Base-by-base conservation (phyloP, 2,113 vertebrate species). In the Limnothrissa miodon region DNA sequence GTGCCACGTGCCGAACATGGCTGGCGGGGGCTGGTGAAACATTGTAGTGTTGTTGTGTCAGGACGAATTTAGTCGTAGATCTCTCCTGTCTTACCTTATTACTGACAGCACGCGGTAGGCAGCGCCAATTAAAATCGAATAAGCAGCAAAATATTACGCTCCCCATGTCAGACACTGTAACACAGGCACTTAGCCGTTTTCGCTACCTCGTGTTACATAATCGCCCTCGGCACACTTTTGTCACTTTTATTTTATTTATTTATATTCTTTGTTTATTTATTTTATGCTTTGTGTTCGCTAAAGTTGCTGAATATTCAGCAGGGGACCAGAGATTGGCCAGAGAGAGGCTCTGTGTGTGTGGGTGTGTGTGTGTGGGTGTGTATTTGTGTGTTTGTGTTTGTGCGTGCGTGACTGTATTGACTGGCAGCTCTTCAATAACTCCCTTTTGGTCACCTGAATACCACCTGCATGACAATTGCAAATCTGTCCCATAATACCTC, bases 401-500 rank as follows among this genome's bases (percentile, higher is more conserved):
- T n/a, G n/a, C n/a, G n/a, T n/a, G n/a, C n/a, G n/a, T n/a, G n/a
- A n/a, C n/a, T n/a, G n/a, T 48, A 17, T 10, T 91, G 91, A 91
- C 87, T 92, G 92, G 87, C 90, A 93, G 90, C 81, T 82, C 79
- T 78, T 88, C 84, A 88, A 59, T 89, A 92, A 94, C 93, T 90
- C 90, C 88, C 89, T 90, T 86, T 88, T 92, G 86, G 90, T 93
- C 89, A 88, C 92, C 90, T 93, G 90, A n/a, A 39, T 92, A 89
- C 91, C 87, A 92, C 80, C 80, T 82, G 91, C 90, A 91, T 89
- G 93, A 93, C 89, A 92, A 94, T 92, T 92, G 87, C 88, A 92
- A 92, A 94, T 90, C 91, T 93, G 92, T 92, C 80, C 88, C 91
- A 92, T 94, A 92, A 91, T 92, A 87, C 86, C 86, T 90, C 25